A percentile compares a stretch with the other conserved stretches of the same genome.
These are phyloP conservation scores for Neopelma chrysocephalum DNA, from an alignment of 2,797 vertebrate species.

Conservation along the genomic window DNA sequence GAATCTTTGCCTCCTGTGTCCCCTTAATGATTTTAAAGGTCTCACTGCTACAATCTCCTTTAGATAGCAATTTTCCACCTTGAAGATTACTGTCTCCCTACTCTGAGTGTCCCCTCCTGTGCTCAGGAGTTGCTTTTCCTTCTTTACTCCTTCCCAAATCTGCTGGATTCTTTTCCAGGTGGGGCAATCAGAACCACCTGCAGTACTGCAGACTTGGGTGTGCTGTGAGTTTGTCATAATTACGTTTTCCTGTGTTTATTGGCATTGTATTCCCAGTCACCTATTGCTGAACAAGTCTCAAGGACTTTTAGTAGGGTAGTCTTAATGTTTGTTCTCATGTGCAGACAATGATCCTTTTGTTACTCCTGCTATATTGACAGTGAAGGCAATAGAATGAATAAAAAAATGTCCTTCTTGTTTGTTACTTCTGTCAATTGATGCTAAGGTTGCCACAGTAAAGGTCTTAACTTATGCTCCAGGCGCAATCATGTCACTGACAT, in stretches of 20 bases:
- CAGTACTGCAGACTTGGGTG: neutral
- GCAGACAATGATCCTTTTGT: neutral
- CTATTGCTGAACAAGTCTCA: fast-evolving
- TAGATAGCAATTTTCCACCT: neutral
- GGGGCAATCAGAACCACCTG: fast-evolving
- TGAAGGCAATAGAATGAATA: neutral
- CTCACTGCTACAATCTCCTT: neutral
- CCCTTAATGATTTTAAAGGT: neutral
- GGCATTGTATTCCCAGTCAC: neutral
- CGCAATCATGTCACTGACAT: neutral
- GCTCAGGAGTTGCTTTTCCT: neutral
- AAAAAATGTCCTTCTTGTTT: neutral
- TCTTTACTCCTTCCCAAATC: neutral
- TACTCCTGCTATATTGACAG: neutral
- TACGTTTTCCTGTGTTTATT: neutral
- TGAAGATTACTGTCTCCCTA: neutral
- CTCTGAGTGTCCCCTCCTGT: neutral
- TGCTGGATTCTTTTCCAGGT: neutral
- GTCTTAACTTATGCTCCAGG: neutral
- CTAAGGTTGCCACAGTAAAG: neutral
- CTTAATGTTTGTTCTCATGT: neutral
- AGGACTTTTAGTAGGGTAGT: neutral
- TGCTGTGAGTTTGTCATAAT: neutral
- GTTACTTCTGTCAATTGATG: neutral
- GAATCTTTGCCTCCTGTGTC: neutral